Percentiles rank a stretch among this genome's conserved stretches.
These are phyloP conservation scores for Microcaecilia unicolor DNA, from an alignment of 2,797 vertebrate species.

Conservation along the genomic window DNA sequence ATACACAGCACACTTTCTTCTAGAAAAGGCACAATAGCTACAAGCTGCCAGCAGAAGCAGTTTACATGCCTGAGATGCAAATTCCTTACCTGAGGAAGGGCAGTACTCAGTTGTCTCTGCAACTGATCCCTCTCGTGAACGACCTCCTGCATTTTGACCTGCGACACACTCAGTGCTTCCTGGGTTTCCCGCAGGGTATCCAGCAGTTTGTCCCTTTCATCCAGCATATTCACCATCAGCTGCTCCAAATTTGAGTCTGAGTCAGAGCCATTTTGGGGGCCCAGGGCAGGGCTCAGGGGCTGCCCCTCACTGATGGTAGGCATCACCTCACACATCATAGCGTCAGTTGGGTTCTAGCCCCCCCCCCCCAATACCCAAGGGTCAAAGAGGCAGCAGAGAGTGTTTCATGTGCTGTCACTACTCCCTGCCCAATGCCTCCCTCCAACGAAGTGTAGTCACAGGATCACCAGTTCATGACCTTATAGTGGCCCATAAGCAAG, in stretches of 20 bases:
- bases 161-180: constrained; percentile 80
- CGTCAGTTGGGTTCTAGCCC: too few relatives aligned
- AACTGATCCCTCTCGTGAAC: constrained; percentile 87
- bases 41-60: too few relatives aligned
- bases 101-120: constrained; percentile 87
- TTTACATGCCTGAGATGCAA: background rate
- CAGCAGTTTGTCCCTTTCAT: constrained; percentile 91
- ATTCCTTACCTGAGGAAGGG: constrained; percentile 85
- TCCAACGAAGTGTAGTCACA: too few relatives aligned
- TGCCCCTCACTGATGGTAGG: constrained; percentile 94
- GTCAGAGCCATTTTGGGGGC: constrained; percentile 75
- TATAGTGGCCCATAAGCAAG: too few relatives aligned
- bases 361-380: too few relatives aligned
- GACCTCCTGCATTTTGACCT: constrained; percentile 84
- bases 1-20: too few relatives aligned
- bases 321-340: constrained; percentile 97
- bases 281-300: too few relatives aligned
- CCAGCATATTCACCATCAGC: constrained; percentile 97
- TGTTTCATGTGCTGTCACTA: too few relatives aligned
- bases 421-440: too few relatives aligned
- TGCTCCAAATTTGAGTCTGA: constrained; percentile 92
- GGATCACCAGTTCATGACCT: too few relatives aligned
- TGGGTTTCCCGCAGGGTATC: constrained; percentile 90
- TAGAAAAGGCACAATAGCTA: too few relatives aligned
- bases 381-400: too few relatives aligned